A percentile compares a stretch with the other conserved stretches of the same genome.
Evolutionary conservation across 2,888 invertebrate species (phyloP).

Genomic region (Dicyrtomina minuta): DNA sequence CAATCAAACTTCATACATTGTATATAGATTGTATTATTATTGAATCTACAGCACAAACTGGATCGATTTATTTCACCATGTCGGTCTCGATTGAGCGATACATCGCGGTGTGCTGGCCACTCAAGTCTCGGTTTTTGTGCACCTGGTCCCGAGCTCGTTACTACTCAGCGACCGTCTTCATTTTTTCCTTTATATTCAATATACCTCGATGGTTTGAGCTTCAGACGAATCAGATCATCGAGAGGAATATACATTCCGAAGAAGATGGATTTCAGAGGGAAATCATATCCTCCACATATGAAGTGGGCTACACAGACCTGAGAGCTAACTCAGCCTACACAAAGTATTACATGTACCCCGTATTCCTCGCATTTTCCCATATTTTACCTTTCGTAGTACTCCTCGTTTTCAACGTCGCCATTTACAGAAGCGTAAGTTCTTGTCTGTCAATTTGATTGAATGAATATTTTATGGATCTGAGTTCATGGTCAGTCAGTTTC

Average conservation of each 20-base stretch:
- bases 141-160: conserved; percentile 81
- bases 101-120: conserved; percentile 87
- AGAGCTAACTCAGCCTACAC: conserved; percentile 40
- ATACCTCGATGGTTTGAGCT: conserved; percentile 63
- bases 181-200: conserved; percentile 81
- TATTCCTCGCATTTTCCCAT: conserved; percentile 46
- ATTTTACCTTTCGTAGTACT: conserved; percentile 47
- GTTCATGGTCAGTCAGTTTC: background rate
- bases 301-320: conserved; percentile 42
- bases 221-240: conserved; percentile 21
- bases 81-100: conserved; percentile 78
- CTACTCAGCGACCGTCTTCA: conserved; percentile 77
- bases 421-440: conserved; percentile 47
- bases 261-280: conserved; percentile 3
- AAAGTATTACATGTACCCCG: conserved; percentile 48
- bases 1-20: background rate
- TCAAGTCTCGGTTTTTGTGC: conserved; percentile 83
- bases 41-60: conserved; percentile 66
- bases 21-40: background rate
- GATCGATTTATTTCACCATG: conserved; percentile 81
- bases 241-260: background rate
- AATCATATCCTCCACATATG: conserved; percentile 25
- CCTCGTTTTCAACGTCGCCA: conserved; percentile 46
- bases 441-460: no score
- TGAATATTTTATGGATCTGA: background rate